Base-by-base conservation (phyloP, 2,797 vertebrate genomes). In the Enteromius afrohamiltoni region DNA sequence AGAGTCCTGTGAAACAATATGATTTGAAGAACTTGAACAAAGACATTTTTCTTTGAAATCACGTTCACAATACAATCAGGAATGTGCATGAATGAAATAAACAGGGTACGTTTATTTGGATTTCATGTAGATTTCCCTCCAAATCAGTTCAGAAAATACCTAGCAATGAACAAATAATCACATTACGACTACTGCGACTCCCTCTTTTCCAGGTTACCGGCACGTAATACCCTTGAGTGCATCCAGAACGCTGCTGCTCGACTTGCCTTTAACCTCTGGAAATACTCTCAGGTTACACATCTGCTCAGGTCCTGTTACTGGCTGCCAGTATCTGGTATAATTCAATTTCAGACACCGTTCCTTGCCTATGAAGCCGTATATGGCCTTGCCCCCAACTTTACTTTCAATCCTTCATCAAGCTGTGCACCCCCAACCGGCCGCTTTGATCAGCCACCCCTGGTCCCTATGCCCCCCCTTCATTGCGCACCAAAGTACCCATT, bases 341-440 rank as follows among this genome's bases (percentile, higher is more conserved):
- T 77, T 83, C 82, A 83, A 78, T 83, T 83, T 65, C 65, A 83
- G 82, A 83, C 82, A 77, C 65, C 62, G 82, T 55, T 71, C 45
- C 40, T 71, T 53, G 53, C 29, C 82, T 77, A 77, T 70, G 42
- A 67, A 49, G 65, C 55, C n/a, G 16, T 62, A 69, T 70, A 83
- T 16, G 73, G 49, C 73, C 21, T 10, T 76, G 71, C 31, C 60
- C 45, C 80, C 23, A 4, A 68, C 23, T 78, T 83, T 60, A 70
- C 75, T 49, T 71, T 78, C 51, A 83, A 64, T 71, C 74, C 82
- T 67, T 83, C 90, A 94, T 93, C 91, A 92, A 90, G 90, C 92
- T 92, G 83, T 45, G 68, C 51, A 58, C 81, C 62, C 62, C 73
- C 34, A n/a, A 29, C 53, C 0, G 0, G 29, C 8, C 9, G n/a